Base-by-base conservation (phyloP, 1,140 invertebrate species). In the Eueides isabella region DNA sequence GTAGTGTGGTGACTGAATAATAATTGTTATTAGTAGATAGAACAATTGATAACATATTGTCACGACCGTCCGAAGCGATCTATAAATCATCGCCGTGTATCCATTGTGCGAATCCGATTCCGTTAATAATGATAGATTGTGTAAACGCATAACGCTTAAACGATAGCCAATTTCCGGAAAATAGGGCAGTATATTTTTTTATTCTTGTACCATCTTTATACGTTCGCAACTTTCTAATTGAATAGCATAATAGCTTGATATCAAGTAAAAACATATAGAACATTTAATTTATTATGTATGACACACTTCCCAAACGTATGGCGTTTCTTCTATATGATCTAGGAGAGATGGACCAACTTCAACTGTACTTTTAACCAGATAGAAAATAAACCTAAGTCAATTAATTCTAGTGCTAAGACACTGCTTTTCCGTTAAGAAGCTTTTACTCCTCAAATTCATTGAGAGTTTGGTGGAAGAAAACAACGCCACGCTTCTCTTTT, bases 51-150 rank as follows among this genome's bases (percentile, higher is more conserved):
- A 63, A 30, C 61, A 63, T 28, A 63, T 63, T 63, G 61, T 63
- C 61, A 31, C 26, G 61, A 14, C 61, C 29, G 61, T 63, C 61
- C 30, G 61, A 63, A 63, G 14, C 29, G 29, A 63, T 63, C 61
- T 31, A 63, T 63, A 63, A 63, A 63, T 63, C 61, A 63, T 63
- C 61, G 61, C 16, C 29, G 61, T 30, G 61, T 63, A 63, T 63
- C 16, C 61, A 63, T 63, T 63, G 61, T 63, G 29, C 61, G 29
- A 63, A 63, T 63, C 61, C 61, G 61, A 63, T 63, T 63, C 61
- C 61, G 61, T 63, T 63, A 63, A 63, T 63, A 63, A 63, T 63
- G 61, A 63, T 63, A 63, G 61, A 63, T 63, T 63, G 29, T 63
- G 61, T 63, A 63, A 63, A 31, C 61, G 61, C 61, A 5, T 63